Base-by-base conservation (phyloP, 2,888 invertebrate genomes). In the Lithophane socia region DNA sequence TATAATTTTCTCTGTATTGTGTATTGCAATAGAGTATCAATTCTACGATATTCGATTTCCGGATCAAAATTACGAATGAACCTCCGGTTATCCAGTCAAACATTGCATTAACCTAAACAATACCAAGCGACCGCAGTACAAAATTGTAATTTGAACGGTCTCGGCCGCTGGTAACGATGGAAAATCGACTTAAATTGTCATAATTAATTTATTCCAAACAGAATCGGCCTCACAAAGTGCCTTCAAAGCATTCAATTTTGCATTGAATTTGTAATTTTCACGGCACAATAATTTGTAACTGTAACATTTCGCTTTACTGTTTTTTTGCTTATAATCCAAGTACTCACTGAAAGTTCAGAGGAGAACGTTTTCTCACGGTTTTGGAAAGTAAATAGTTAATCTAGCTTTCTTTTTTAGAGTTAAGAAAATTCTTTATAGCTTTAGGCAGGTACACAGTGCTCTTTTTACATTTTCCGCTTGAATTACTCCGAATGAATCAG, bases 191-290 rank as follows among this genome's bases (percentile, higher is more conserved):
- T 91, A 92, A 94, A 94, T 93, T 93, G 92, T 89, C 91, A 93
- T 96, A 96, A 96, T 96, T 96, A 96, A 96, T 96, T 96, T 95
- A 96, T 94, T 94, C 94, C 94, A 95, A 96, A 96, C 92, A 94
- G 88, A 95, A 95, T 95, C 93, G 93, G 90, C 93, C 91, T 88
- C 93, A 93, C 94, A 94, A 92, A 93, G 88, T 91, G 93, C 90
- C 91, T 92, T 93, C 93, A 93, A 94, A 94, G 92, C 94, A 94
- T 95, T 94, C 92, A 94, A 95, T 95, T 96, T 95, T 93, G 95
- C 95, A 95, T 96, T 95, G 93, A 95, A 94, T 94, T 94, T 93
- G 92, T 95, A 93, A 96, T 96, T 96, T 96, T 92, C 94, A 95
- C 96, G 96, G 95, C 94, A 96, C 95, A 95, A 94, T 96, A 95